Base-by-base conservation (phyloP, 1,140 invertebrate genomes). In the Frieseomelitta varia region DNA sequence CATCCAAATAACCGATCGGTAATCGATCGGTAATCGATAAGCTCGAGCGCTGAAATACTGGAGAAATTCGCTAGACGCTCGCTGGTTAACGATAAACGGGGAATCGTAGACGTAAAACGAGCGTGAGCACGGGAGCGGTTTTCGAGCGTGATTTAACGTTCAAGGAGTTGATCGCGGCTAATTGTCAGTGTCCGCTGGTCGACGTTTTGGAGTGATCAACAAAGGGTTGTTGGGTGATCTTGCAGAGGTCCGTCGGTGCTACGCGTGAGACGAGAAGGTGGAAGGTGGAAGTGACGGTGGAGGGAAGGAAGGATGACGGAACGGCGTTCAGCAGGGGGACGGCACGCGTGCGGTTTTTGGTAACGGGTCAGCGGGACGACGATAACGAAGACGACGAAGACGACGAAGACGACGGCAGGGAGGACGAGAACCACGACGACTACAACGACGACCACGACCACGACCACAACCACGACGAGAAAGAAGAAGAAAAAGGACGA, bases 311-410 rank as follows among this genome's bases (percentile, higher is more conserved):
- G 83, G 69, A 90, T 82, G 65, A 87, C 86, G 88, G 84, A 79
- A 68, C 67, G 79, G 79, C 79, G 69, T 76, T 53, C 86, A 21
- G 27, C 24, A 39, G 55, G 39, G 56, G 65, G 47, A 69, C 83
- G 65, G 67, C 83, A 58, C 34, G 76, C 39, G 53, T 79, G 78
- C 78, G 61, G 69, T 82, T 79, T 68, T 85, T 90, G 79, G 79
- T 90, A 88, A 90, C 81, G 83, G 84, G 56, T 63, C 51, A 77
- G 30, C 82, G 79, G 72, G 74, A 85, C 51, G 47, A 87, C 69
- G 75, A 87, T 39, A 75, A 79, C 78, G 74, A 89, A 53, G 87
- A 87, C 56, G 58, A 79, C 58, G 69, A 79, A 72, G 73, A 89
- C 39, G 39, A 47, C 56, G 87, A 87, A n/a, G 53, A 79, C 68